Base-by-base conservation (phyloP, 2,113 vertebrate species). In the Pollimyrus isidori region DNA sequence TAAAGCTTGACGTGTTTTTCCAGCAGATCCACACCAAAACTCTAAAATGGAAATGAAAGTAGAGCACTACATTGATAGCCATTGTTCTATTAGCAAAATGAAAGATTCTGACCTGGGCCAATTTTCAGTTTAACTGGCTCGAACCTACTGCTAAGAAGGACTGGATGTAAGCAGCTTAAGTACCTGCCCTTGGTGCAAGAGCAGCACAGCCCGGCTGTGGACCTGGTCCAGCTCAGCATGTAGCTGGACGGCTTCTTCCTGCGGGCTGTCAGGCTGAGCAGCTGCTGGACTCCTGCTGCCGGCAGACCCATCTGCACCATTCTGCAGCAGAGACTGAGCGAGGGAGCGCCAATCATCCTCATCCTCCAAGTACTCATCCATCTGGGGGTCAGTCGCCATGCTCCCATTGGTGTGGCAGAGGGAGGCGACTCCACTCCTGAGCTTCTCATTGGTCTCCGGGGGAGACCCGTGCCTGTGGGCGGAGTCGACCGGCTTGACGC, bases 111-210 rank as follows among this genome's bases (percentile, higher is more conserved):
- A 23, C 26, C 65, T 17, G 21, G n/a, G 62, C n/a, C 62, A 69
- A 69, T 30, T 69, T 30, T 69, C 56, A 62, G 56, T 62, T 62
- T 62, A 62, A 48, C 26, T 26, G 76, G 48, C 87, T 30, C 7
- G 15, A 17, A 21, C 65, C 35, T 0, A 49, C 39, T 19, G 82
- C 49, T n/a, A 45, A 45, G 58, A 21, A 35, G 39, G n/a, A 48
- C 17, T 50, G 26, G 1, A 39, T 46, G 35, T 58, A 87, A 42
- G 21, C 13, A 7, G 39, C 10, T 62, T 46, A 26, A n/a, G 35
- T 91, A 96, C 96, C 95, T 96, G 95, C 89, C 94, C 80, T 88
- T 93, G 94, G 89, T 95, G 93, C 95, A 96, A 93, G 89, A 96
- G 91, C 3, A 96, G 91, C 1, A 96, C 94, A 3, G 95, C 94